Evolutionary conservation across 1,140 invertebrate genomes (phyloP).

Genomic region (Rhopalosiphum maidis): DNA sequence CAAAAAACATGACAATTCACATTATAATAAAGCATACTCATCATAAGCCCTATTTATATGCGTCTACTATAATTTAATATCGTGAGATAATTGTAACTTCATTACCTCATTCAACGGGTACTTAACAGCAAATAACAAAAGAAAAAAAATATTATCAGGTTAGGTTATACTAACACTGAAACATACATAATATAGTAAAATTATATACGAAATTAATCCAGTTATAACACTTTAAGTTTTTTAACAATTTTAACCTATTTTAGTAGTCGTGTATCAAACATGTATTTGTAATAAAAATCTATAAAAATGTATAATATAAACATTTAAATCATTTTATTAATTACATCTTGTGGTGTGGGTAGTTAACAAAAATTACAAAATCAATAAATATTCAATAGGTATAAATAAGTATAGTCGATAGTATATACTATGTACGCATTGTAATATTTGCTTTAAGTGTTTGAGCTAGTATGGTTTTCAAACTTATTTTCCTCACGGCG

Average conservation of each 20-base stretch:
- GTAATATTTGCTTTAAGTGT: neutral
- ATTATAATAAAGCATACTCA: neutral
- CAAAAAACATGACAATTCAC: neutral
- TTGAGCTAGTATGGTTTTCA: neutral
- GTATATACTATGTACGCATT: neutral
- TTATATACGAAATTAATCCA: neutral
- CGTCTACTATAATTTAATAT: neutral
- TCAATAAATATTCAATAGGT: neutral
- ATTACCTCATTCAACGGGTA: neutral
- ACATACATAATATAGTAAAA: neutral
- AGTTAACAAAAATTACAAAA: neutral
- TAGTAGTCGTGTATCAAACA: neutral
- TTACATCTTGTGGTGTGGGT: neutral
- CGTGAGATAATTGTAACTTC: neutral
- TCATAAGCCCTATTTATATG: neutral
- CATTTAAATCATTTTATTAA: neutral
- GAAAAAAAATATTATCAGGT: neutral
- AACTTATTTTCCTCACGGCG: neutral
- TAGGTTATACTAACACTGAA: neutral
- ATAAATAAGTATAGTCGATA: neutral
- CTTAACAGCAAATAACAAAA: neutral
- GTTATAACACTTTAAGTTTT: neutral
- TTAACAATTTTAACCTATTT: neutral
- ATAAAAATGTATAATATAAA: neutral
- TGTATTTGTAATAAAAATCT: neutral